Conservation (phyloP, 2,888 invertebrate species). For the Elysia crispata region DNA sequence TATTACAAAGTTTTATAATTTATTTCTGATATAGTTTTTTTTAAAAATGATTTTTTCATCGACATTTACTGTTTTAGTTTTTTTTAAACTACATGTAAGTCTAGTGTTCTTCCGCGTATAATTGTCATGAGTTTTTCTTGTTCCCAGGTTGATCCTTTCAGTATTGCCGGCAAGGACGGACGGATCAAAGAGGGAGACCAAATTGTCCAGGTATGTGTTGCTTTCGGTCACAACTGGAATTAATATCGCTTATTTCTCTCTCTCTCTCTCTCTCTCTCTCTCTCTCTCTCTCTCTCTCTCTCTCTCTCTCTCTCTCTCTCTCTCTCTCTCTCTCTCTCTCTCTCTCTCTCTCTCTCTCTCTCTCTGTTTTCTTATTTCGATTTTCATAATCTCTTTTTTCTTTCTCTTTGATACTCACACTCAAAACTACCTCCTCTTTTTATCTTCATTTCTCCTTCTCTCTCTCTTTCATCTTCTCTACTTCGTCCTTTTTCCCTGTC, state of each 20-base stretch:
- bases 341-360: conserved; percentile 25
- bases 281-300: conserved; percentile 25
- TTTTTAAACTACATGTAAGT: too few species aligned
- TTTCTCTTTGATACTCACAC: conserved; percentile 24
- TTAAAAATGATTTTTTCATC: too few species aligned
- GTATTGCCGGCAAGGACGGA: conserved; percentile 77
- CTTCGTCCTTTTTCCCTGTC: conserved; percentile 31
- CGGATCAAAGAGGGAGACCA: conserved; percentile 78
- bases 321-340: conserved; percentile 25
- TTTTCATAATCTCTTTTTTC: conserved; percentile 16
- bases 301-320: conserved; percentile 30
- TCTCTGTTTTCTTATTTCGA: conserved; percentile 14
- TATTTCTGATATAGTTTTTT: too few species aligned
- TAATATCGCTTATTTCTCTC: conserved; percentile 22
- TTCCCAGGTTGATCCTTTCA: conserved; percentile 77
- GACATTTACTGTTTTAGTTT: too few species aligned
- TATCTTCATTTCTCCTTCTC: background rate
- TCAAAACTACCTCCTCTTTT: conserved; percentile 1
- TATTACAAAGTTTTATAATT: too few species aligned
- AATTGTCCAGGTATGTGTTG: conserved; percentile 77
- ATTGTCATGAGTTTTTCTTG: too few species aligned
- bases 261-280: conserved; percentile 23
- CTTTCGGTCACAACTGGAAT: background rate
- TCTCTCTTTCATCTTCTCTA: background rate
- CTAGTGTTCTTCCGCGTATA: too few species aligned